These are phyloP conservation scores for Mantis religiosa DNA, from an alignment of 2,888 invertebrate genomes.

Conservation along the genomic window DNA sequence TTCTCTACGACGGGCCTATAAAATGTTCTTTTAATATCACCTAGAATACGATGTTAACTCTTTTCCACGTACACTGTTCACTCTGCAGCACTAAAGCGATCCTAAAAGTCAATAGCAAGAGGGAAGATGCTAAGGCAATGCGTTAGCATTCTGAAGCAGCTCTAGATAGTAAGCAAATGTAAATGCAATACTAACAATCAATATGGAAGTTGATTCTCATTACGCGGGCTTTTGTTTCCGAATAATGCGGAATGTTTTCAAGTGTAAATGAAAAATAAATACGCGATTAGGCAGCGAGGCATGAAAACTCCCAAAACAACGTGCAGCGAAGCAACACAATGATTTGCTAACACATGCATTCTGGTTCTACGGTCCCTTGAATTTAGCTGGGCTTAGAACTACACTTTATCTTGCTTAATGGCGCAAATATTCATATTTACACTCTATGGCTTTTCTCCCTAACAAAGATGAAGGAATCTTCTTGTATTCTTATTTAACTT, in stretches of 20 bases:
- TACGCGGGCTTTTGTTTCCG: not conserved
- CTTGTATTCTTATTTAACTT: too few species aligned
- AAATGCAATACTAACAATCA: not conserved
- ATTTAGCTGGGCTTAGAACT: not conserved
- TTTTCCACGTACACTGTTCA: too few species aligned
- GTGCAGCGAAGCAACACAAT: not conserved
- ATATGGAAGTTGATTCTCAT: not conserved
- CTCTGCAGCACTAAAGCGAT: too few species aligned
- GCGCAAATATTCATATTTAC: not conserved
- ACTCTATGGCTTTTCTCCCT: not conserved
- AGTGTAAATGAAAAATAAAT: not conserved
- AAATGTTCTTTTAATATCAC: too few species aligned
- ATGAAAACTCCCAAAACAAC: not conserved
- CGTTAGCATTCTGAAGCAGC: not conserved
- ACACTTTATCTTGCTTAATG: not conserved
- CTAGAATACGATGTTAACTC: too few species aligned
- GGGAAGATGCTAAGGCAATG: too few species aligned
- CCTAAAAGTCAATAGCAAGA: too few species aligned
- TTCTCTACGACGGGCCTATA: too few species aligned
- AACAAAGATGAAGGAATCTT: not conserved
- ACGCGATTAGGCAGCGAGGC: not conserved
- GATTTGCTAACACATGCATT: not conserved
- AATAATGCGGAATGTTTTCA: not conserved
- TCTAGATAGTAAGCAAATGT: not conserved
- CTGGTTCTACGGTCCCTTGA: not conserved